phyloP scores from a whole-genome alignment of 2,888 invertebrate species.

The Formica aserva region DNA sequence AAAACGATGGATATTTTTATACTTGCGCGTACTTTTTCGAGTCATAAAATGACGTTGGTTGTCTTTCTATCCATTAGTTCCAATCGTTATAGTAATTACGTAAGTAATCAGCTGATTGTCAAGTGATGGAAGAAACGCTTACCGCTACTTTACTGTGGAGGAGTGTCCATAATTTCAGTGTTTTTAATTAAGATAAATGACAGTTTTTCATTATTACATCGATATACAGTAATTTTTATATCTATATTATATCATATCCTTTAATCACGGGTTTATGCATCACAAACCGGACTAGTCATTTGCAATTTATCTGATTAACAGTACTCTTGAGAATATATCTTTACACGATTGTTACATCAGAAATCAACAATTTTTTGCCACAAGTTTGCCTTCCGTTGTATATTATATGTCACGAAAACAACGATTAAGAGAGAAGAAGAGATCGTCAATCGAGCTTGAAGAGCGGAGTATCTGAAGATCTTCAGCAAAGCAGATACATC shows the following conservation, averaged over 20 bases:
- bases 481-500: constrained; percentile 10
- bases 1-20: not conserved
- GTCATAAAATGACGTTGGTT: not conserved
- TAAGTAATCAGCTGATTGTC: constrained; percentile 2
- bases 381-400: not conserved
- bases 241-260: not conserved
- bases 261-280: not conserved
- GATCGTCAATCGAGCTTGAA: constrained; percentile 10
- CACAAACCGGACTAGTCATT: no score
- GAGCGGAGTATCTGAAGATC: not conserved
- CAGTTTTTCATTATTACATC: not conserved
- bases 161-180: not conserved
- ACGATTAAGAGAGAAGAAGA: constrained; percentile 10
- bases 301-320: not conserved
- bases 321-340: not conserved
- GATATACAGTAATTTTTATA: not conserved
- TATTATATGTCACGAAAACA: not conserved
- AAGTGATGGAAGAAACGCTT: not conserved
- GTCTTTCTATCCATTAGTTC: not conserved
- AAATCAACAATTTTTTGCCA: not conserved
- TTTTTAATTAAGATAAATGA: not conserved
- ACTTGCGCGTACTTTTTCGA: not conserved
- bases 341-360: not conserved
- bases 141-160: not conserved
- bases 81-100: not conserved